phyloP scores from a whole-genome alignment of 2,113 vertebrate species.

The Meleagris gallopavo region DNA sequence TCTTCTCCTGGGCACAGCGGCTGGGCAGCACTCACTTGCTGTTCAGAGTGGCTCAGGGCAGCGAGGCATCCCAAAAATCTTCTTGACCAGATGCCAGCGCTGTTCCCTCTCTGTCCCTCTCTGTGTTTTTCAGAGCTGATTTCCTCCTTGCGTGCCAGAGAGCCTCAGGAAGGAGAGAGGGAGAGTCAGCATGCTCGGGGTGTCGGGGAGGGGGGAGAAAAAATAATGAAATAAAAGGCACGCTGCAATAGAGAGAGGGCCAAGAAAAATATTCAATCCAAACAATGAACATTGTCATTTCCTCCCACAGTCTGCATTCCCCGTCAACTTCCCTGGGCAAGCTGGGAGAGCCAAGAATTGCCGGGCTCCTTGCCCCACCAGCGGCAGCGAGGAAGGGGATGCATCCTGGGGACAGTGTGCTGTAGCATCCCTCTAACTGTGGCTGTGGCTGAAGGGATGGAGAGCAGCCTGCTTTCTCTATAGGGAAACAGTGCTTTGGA shows the following conservation, averaged over 20 bases:
- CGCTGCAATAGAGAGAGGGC: conserved; percentile 59
- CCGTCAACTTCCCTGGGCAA: conserved; percentile 69
- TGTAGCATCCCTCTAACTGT: not conserved
- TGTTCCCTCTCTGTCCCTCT: not conserved
- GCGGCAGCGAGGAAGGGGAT: not conserved
- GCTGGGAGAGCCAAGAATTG: conserved; percentile 65
- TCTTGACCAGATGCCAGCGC: not conserved
- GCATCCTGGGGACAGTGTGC: not conserved
- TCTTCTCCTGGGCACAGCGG: not conserved
- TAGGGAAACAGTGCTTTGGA: not conserved
- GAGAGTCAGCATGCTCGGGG: conserved; percentile 30
- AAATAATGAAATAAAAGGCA: conserved; percentile 39
- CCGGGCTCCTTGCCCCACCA: conserved; percentile 56
- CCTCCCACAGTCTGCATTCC: conserved; percentile 80
- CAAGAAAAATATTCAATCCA: conserved; percentile 81
- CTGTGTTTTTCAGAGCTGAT: not conserved
- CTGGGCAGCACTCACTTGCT: not conserved
- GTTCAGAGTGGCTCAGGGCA: not conserved
- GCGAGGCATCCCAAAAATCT: not conserved
- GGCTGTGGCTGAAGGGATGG: not conserved
- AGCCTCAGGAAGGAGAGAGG: conserved; percentile 29
- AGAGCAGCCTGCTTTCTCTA: not conserved
- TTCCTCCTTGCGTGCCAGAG: conserved; percentile 6
- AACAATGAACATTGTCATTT: conserved; percentile 78
- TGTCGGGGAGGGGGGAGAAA: not conserved